Percentiles rank a stretch among this genome's conserved stretches.
Conservation (phyloP, 2,888 invertebrate genomes). For the Pyrrhia umbra region DNA sequence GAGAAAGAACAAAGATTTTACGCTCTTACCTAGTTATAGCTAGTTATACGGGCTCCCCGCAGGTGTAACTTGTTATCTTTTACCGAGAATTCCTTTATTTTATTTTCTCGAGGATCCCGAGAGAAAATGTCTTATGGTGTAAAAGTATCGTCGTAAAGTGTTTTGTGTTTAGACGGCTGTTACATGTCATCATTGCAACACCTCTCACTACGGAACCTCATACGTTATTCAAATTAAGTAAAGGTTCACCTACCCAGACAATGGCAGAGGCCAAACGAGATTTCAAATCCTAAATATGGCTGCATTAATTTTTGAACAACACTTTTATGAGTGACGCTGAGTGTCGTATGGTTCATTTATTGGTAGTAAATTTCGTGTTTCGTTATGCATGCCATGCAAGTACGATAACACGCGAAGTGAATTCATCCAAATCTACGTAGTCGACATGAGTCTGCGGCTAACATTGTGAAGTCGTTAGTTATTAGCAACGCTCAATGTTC, state of each 20-base stretch:
- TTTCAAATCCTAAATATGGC: conserved; percentile 51
- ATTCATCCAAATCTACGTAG: conserved; percentile 55
- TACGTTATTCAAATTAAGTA: conserved; percentile 60
- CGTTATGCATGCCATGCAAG: conserved; percentile 60
- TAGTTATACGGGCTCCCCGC: conserved; percentile 83
- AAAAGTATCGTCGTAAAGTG: conserved; percentile 71
- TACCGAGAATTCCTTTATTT: conserved; percentile 81
- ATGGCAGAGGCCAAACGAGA: conserved; percentile 46
- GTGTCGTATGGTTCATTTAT: conserved; percentile 48
- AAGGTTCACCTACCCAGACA: conserved; percentile 39
- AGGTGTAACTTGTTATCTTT: conserved; percentile 87
- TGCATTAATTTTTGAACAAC: conserved; percentile 47
- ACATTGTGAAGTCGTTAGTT: conserved; percentile 66
- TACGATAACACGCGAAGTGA: conserved; percentile 52
- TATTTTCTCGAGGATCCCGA: conserved; percentile 70
- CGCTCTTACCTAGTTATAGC: conserved; percentile 85
- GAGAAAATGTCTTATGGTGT: conserved; percentile 73
- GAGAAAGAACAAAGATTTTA: conserved; percentile 87
- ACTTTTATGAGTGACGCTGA: conserved; percentile 33
- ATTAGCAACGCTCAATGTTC: conserved; percentile 74
- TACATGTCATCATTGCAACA: conserved; percentile 59
- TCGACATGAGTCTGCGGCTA: conserved; percentile 49
- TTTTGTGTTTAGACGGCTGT: conserved; percentile 64
- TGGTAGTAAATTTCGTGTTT: conserved; percentile 53
- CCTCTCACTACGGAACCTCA: conserved; percentile 53